These are phyloP conservation scores for Aldrovandia affinis DNA, from an alignment of 2,797 vertebrate species.

Conservation along the genomic window DNA sequence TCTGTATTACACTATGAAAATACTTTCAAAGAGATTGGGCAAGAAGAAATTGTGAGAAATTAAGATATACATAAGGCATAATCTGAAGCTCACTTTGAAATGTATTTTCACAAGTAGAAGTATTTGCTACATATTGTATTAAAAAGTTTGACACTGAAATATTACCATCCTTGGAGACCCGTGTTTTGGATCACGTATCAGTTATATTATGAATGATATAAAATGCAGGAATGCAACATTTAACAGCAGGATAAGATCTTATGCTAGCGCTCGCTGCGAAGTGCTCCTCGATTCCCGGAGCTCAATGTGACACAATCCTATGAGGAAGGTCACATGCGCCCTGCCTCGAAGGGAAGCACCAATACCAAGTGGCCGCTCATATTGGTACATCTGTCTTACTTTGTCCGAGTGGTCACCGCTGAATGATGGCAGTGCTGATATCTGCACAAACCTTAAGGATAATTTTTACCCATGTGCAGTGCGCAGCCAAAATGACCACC, in stretches of 20 bases:
- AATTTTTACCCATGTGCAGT: no score
- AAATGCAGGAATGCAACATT: not conserved
- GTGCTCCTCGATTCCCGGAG: not conserved
- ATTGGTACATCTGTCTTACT: slow-evolving; percentile 34
- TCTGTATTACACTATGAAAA: not conserved
- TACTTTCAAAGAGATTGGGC: not conserved
- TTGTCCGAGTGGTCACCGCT: slow-evolving; percentile 30
- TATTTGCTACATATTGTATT: no score
- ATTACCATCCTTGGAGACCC: no score
- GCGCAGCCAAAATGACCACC: no score
- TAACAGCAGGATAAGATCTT: not conserved
- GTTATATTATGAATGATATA: not conserved
- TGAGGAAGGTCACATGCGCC: slow-evolving; percentile 13
- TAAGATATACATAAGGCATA: no score
- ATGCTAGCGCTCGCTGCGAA: not conserved
- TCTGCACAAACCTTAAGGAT: slow-evolving; percentile 30
- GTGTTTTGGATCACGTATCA: not conserved
- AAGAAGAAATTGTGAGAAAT: not conserved
- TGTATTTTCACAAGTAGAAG: no score
- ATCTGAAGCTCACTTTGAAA: no score
- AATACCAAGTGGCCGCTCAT: no score
- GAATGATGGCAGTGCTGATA: slow-evolving; percentile 34
- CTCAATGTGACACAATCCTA: not conserved
- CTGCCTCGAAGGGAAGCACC: slow-evolving; percentile 1
- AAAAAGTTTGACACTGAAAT: no score